phyloP scores from a whole-genome alignment of 2,113 vertebrate species.

The Tragelaphus buxtoni region DNA sequence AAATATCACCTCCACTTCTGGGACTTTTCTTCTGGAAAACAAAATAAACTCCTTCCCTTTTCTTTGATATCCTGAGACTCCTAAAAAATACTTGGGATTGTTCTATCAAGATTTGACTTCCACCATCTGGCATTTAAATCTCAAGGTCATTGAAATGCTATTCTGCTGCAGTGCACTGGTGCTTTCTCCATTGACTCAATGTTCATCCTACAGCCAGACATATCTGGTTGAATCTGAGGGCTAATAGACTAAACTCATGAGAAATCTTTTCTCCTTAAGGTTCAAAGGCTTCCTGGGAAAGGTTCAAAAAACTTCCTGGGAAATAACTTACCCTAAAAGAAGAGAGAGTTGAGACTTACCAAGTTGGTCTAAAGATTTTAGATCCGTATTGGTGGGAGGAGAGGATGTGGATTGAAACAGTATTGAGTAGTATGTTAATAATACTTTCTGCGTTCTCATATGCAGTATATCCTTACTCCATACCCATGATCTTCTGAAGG shows the following conservation, averaged over 20 bases:
- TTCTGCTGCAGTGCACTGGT: no score
- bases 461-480: neutral
- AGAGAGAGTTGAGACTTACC: neutral
- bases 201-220: neutral
- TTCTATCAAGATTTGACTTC: neutral
- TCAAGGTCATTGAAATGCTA: neutral
- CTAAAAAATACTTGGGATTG: neutral
- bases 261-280: neutral
- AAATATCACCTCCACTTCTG: neutral
- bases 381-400: neutral
- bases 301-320: neutral
- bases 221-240: neutral
- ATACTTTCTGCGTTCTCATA: neutral
- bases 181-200: neutral
- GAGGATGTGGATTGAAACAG: neutral
- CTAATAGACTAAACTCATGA: neutral
- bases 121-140: neutral
- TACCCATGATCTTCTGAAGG: neutral
- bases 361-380: neutral
- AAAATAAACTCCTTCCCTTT: neutral
- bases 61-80: neutral
- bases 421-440: neutral
- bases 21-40: neutral
- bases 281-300: neutral
- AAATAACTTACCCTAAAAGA: neutral